phyloP scores from a whole-genome alignment of 2,888 invertebrate species.

The Ceriagrion tenellum region DNA sequence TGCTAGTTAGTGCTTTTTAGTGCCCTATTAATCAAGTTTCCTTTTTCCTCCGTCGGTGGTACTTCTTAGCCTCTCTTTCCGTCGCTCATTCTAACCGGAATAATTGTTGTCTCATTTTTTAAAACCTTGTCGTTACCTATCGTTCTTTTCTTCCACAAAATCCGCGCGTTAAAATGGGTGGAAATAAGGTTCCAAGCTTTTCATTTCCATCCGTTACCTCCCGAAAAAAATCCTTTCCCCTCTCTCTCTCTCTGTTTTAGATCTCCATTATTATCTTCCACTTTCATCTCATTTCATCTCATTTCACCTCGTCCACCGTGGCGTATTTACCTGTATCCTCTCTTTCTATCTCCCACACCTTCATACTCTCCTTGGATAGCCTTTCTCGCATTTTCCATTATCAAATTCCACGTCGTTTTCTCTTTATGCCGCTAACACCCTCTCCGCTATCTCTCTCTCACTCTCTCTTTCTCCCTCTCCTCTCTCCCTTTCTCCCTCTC shows the following conservation, averaged over 20 bases:
- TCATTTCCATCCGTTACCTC: not conserved
- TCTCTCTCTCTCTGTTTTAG: no score
- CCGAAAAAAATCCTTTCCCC: not conserved
- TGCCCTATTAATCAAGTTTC: no score
- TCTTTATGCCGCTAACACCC: not conserved
- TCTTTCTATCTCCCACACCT: not conserved
- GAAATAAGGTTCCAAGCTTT: not conserved
- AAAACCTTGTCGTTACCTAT: no score
- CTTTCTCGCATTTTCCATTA: constrained; percentile 17
- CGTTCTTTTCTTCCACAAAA: not conserved
- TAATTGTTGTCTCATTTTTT: no score
- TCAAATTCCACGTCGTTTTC: not conserved
- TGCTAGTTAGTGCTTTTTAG: no score
- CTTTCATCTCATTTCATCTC: not conserved
- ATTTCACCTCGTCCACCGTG: not conserved
- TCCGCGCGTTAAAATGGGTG: not conserved
- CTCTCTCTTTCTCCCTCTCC: no score
- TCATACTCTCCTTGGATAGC: no score
- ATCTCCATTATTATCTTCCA: not conserved
- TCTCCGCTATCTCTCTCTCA: not conserved
- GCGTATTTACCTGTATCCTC: not conserved
- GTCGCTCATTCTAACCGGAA: no score
- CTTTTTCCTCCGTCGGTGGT: no score
- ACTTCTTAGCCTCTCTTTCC: no score
- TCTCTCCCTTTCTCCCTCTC: not conserved